phyloP scores from a whole-genome alignment of 2,797 vertebrate genomes.

The Bovichtus variegatus region DNA sequence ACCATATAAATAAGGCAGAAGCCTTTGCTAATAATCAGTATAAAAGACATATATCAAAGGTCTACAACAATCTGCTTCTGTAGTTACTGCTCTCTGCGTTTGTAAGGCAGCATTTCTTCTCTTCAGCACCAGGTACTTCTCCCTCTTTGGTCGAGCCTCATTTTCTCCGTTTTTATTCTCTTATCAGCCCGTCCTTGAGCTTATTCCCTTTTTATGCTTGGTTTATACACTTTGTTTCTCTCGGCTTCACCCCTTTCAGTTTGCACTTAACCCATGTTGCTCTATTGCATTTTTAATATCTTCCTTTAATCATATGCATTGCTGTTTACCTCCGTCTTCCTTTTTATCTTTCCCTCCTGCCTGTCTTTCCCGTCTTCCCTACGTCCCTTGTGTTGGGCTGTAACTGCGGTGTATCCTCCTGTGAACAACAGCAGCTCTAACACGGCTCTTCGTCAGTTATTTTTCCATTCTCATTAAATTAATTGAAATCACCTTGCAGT shows the following conservation, averaged over 20 bases:
- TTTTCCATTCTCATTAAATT: slow-evolving; percentile 12
- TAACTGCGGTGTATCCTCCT: no score
- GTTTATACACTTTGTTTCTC: slow-evolving; percentile 24
- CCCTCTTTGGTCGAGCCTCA: slow-evolving; percentile 33
- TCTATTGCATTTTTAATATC: slow-evolving; percentile 31
- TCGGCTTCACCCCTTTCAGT: slow-evolving; percentile 14
- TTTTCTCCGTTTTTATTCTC: slow-evolving; percentile 35
- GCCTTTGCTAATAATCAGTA: no score
- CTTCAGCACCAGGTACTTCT: slow-evolving; percentile 12
- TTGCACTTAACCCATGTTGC: slow-evolving; percentile 33
- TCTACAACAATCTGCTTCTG: no score
- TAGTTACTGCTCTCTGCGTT: slow-evolving; percentile 12
- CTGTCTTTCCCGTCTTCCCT: no score
- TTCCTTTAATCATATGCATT: slow-evolving; percentile 3
- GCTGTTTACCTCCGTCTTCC: no score
- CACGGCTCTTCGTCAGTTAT: background rate
- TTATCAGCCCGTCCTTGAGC: slow-evolving; percentile 24
- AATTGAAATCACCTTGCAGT: slow-evolving; percentile 14
- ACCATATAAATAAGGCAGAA: no score
- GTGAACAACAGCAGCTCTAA: slow-evolving; percentile 1
- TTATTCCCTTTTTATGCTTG: slow-evolving; percentile 29
- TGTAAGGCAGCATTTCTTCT: slow-evolving; percentile 28
- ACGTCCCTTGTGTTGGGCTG: no score
- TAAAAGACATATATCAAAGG: no score
- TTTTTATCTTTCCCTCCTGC: no score